Conservation (phyloP, 2,113 vertebrate genomes). For the Riparia riparia region DNA sequence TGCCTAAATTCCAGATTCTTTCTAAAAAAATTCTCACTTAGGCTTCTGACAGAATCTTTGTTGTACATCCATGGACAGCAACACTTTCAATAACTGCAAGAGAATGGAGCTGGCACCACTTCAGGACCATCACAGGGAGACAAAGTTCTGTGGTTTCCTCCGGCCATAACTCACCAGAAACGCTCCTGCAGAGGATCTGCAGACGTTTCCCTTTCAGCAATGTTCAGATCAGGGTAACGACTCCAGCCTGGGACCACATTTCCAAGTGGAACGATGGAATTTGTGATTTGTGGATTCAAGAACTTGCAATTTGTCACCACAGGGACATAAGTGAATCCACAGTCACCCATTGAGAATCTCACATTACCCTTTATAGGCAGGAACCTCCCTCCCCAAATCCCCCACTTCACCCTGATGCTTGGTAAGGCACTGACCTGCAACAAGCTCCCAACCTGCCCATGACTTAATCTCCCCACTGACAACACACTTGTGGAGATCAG, state of each 20-base stretch:
- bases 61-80: neutral
- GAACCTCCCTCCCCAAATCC: neutral
- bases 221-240: neutral
- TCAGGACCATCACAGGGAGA: neutral
- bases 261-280: neutral
- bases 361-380: rapidly evolving
- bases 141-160: neutral
- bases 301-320: neutral
- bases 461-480: neutral
- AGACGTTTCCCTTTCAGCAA: neutral
- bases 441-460: neutral
- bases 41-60: neutral
- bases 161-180: neutral
- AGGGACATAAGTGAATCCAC: rapidly evolving
- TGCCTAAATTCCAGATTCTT: neutral
- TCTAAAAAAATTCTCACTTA: neutral
- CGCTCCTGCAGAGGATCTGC: neutral
- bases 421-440: neutral
- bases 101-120: neutral
- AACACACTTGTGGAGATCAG: neutral
- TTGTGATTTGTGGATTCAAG: neutral
- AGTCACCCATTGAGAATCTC: neutral
- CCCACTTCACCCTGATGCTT: neutral
- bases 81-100: neutral
- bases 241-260: neutral